phyloP scores from a whole-genome alignment of 2,888 invertebrate species.

The Psylliodes chrysocephalus region DNA sequence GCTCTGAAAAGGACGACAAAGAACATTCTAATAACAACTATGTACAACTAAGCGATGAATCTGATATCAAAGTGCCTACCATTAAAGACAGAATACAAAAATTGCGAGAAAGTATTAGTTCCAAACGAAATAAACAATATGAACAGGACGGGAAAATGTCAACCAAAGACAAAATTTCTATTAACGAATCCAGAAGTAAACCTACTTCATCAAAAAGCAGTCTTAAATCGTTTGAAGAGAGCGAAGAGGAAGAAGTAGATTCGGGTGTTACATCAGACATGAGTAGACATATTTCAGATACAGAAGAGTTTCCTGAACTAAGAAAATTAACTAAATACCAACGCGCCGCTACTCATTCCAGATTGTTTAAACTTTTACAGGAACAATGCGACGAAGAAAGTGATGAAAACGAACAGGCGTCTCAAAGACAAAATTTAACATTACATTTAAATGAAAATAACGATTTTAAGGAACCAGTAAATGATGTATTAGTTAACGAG shows the following conservation, averaged over 20 bases:
- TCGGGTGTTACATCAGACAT: constrained; percentile 78
- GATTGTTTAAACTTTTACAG: constrained; percentile 74
- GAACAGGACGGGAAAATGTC: constrained; percentile 46
- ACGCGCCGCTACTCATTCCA: constrained; percentile 77
- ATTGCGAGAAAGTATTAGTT: constrained; percentile 55
- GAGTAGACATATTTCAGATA: constrained; percentile 74
- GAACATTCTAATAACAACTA: constrained; percentile 26
- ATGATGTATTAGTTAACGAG: constrained; percentile 69
- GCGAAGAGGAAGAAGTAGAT: constrained; percentile 70
- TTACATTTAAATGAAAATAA: constrained; percentile 60
- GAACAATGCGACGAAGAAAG: constrained; percentile 67
- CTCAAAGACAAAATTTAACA: constrained; percentile 51
- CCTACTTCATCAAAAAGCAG: constrained; percentile 55
- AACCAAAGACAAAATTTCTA: constrained; percentile 52
- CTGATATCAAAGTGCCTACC: constrained; percentile 46
- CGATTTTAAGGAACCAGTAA: constrained; percentile 62
- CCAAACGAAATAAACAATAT: constrained; percentile 45
- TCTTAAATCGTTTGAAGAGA: constrained; percentile 61
- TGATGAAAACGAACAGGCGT: constrained; percentile 47
- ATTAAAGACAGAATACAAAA: constrained; percentile 61
- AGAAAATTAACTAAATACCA: constrained; percentile 72
- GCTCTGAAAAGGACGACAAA: constrained; percentile 38
- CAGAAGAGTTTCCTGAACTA: constrained; percentile 71
- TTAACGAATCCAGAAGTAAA: constrained; percentile 49
- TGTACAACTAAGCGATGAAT: constrained; percentile 42